These are phyloP conservation scores for Coptotermes formosanus DNA, from an alignment of 1,140 invertebrate species.

Conservation along the genomic window DNA sequence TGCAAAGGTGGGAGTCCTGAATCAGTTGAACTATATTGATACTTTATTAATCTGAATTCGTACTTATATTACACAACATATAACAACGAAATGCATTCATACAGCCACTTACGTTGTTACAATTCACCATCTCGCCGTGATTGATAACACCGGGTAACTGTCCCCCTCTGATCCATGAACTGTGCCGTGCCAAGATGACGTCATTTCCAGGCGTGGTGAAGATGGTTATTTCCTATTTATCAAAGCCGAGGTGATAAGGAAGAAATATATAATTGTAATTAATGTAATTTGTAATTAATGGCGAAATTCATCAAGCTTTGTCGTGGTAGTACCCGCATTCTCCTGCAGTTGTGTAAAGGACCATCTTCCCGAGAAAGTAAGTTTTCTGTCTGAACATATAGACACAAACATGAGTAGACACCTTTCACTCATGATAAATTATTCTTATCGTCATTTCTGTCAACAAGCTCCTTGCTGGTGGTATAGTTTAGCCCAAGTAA, in stretches of 20 bases:
- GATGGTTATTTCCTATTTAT: slow-evolving; percentile 36
- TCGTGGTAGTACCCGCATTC: neutral
- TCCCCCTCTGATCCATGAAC: too few relatives aligned
- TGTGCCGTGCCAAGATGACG: slow-evolving; percentile 32
- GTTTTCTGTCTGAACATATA: neutral
- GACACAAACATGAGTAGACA: neutral
- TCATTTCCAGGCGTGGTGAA: slow-evolving; percentile 41
- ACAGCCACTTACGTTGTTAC: neutral
- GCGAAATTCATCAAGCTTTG: neutral
- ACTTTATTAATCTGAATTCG: too few relatives aligned
- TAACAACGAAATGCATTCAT: too few relatives aligned
- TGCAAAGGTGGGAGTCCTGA: too few relatives aligned
- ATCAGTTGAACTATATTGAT: too few relatives aligned
- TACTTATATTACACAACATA: too few relatives aligned
- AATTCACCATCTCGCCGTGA: neutral
- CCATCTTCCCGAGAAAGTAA: neutral
- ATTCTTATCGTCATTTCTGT: neutral
- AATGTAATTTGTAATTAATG: neutral
- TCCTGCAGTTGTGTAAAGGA: neutral
- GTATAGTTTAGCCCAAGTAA: neutral
- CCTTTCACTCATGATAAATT: neutral
- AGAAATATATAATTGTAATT: slow-evolving; percentile 20
- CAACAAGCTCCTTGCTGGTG: neutral
- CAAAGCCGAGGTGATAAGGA: slow-evolving; percentile 24
- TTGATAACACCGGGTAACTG: too few relatives aligned